These are phyloP conservation scores for Thereva unica DNA, from an alignment of 2,888 invertebrate genomes.

Conservation along the genomic window DNA sequence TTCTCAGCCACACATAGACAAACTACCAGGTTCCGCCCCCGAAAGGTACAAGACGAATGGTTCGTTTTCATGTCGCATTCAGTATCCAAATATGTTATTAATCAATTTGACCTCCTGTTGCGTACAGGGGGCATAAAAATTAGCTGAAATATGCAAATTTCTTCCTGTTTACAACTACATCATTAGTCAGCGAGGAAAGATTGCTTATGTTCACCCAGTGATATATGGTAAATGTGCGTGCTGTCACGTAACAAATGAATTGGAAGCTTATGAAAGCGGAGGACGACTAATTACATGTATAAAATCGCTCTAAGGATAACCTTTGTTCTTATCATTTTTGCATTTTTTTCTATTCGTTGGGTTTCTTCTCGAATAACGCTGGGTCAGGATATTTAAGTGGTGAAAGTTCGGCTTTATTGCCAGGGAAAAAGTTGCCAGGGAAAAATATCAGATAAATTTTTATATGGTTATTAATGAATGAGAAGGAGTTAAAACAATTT, in stretches of 20 bases:
- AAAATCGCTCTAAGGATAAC: constrained; percentile 20
- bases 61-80: constrained; percentile 20
- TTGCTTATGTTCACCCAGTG: neutral
- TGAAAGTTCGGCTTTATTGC: no score
- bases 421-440: no score
- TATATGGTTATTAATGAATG: no score
- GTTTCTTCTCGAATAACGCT: constrained; percentile 3
- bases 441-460: no score
- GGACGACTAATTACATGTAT: constrained; percentile 12
- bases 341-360: neutral
- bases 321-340: constrained; percentile 5
- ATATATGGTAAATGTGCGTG: constrained; percentile 13
- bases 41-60: constrained; percentile 17
- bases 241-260: constrained; percentile 28
- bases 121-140: constrained; percentile 12
- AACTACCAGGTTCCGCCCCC: constrained; percentile 1
- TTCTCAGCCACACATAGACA: no score
- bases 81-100: constrained; percentile 18
- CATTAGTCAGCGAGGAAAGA: neutral
- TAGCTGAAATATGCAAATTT: constrained; percentile 18
- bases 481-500: no score
- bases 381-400: no score
- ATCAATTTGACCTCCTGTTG: constrained; percentile 25
- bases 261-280: constrained; percentile 14
- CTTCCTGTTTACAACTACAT: constrained; percentile 4